Percentiles rank a stretch among this genome's conserved stretches.
Evolutionary conservation across 2,113 vertebrate species (phyloP).

Genomic region (Sceloporus tristichus): DNA sequence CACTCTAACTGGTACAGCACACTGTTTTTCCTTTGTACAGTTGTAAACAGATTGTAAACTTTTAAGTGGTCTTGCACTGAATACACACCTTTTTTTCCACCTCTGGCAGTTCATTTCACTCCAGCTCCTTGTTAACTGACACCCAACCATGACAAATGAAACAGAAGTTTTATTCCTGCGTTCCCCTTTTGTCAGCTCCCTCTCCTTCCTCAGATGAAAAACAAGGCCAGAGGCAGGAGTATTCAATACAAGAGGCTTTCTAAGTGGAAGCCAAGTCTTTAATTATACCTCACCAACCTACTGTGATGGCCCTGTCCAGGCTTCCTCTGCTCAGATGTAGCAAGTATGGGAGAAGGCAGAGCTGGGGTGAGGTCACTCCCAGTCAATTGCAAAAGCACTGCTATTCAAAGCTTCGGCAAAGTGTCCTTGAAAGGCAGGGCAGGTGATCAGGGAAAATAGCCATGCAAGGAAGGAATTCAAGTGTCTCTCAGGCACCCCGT

Average conservation of each 20-base stretch:
- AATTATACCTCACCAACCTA: neutral
- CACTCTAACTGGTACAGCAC: no score
- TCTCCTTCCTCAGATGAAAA: conserved; percentile 14
- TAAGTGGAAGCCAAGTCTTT: neutral
- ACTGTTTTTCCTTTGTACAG: no score
- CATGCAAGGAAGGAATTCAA: conserved; percentile 11
- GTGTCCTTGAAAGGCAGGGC: conserved; percentile 33
- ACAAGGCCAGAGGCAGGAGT: neutral
- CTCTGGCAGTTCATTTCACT: neutral
- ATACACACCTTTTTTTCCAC: no score
- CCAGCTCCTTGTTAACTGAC: neutral
- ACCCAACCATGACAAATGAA: neutral
- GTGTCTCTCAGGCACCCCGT: conserved; percentile 47
- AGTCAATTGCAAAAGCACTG: neutral
- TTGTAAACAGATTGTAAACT: neutral
- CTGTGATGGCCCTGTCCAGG: neutral
- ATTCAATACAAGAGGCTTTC: rapidly evolving
- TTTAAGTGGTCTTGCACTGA: neutral
- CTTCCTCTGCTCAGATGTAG: neutral
- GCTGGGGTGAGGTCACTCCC: neutral
- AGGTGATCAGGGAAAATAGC: neutral
- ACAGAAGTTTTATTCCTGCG: neutral
- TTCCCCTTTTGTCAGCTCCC: neutral
- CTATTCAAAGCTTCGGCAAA: neutral
- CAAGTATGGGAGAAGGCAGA: neutral